Conservation (phyloP, 1,140 invertebrate species). For the Latrodectus geometricus region DNA sequence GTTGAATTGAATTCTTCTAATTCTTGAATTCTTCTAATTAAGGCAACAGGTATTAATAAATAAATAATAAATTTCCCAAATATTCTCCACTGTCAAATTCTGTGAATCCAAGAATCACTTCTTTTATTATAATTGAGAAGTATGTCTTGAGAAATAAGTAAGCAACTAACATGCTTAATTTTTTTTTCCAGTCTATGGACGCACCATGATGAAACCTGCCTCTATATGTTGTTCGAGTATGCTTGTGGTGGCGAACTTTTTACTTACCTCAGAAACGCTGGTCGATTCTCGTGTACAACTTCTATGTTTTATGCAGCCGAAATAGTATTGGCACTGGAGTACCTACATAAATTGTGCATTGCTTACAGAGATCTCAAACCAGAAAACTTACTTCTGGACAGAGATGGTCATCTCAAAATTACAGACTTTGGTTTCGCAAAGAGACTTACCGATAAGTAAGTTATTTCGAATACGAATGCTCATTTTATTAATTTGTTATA, state of each 20-base stretch:
- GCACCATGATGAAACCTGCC: constrained; percentile 85
- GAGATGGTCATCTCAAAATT: constrained; percentile 94
- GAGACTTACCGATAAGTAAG: constrained; percentile 83
- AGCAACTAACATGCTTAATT: constrained; percentile 57
- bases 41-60: too few species aligned
- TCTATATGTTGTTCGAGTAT: constrained; percentile 96
- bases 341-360: constrained; percentile 88
- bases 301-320: constrained; percentile 95
- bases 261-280: constrained; percentile 92
- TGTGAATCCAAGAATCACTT: too few species aligned
- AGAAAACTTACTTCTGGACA: constrained; percentile 92
- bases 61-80: too few species aligned
- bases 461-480: too few species aligned
- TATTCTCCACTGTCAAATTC: too few species aligned
- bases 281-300: constrained; percentile 85
- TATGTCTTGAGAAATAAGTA: too few species aligned
- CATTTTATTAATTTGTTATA: neutral
- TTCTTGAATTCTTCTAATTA: too few species aligned
- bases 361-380: constrained; percentile 88
- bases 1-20: too few species aligned
- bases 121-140: too few species aligned
- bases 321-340: constrained; percentile 93
- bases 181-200: constrained; percentile 84
- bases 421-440: constrained; percentile 99
- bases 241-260: constrained; percentile 95